A percentile compares a stretch with the other conserved stretches of the same genome.
phyloP scores from a whole-genome alignment of 2,888 invertebrate species.

The Automeris io region DNA sequence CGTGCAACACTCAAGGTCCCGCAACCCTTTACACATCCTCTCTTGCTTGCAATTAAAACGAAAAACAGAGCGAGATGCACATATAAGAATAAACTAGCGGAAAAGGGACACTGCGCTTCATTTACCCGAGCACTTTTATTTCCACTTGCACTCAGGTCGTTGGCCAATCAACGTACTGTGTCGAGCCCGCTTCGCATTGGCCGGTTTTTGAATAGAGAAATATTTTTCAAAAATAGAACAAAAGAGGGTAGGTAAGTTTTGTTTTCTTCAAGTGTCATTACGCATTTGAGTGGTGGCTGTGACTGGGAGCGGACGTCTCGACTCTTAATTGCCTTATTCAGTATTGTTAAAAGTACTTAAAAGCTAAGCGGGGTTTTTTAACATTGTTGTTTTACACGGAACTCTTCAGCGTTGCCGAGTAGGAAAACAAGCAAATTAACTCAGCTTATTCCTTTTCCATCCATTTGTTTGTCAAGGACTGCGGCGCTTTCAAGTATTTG shows the following conservation, averaged over 20 bases:
- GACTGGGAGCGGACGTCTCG: conserved; percentile 60
- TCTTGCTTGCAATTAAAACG: conserved; percentile 74
- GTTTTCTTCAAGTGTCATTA: conserved; percentile 70
- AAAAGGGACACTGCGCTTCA: conserved; percentile 63
- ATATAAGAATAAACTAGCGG: conserved; percentile 32
- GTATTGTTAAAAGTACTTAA: conserved; percentile 57
- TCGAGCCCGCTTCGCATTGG: conserved; percentile 68
- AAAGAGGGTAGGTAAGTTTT: conserved; percentile 73
- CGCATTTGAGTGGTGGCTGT: conserved; percentile 60
- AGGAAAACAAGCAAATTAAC: conserved; percentile 62
- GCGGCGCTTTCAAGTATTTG: conserved; percentile 36
- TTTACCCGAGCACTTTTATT: conserved; percentile 74
- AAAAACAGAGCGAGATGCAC: conserved; percentile 57
- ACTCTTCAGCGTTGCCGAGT: conserved; percentile 28
- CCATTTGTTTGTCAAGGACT: conserved; percentile 45
- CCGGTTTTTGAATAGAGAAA: conserved; percentile 71
- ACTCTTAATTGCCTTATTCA: conserved; percentile 65
- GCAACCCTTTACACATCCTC: conserved; percentile 72
- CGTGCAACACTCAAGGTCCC: conserved; percentile 73
- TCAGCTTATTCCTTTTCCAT: conserved; percentile 53
- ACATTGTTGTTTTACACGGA: conserved; percentile 65
- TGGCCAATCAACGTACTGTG: conserved; percentile 74
- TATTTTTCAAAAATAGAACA: conserved; percentile 65
- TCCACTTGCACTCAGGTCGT: conserved; percentile 70
- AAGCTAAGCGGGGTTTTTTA: conserved; percentile 44